Evolutionary conservation across 2,113 vertebrate genomes (phyloP), one percentile per base, ranked within the genome.

Genomic region (Brienomyrus longianalis): DNA sequence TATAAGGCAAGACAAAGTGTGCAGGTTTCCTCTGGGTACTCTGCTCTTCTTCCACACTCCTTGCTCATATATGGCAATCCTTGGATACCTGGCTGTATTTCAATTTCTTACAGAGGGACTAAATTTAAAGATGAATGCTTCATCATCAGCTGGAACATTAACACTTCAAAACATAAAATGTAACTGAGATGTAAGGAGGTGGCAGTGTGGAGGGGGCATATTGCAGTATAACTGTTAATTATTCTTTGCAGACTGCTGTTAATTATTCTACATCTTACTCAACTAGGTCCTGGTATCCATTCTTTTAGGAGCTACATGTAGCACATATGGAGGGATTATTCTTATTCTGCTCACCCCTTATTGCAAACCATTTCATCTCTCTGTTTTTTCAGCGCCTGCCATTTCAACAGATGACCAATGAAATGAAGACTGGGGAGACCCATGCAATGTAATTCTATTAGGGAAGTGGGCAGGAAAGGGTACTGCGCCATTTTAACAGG

Each of bases 341-440:
- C 66, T 90, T 86, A 90, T 85, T 90, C 80, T 70, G 77, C 77
- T 54, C 13, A 51, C 50, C 66, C 27, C 50, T 35, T 39, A 21
- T 80, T 88, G 89, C 88, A 91, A 35, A 70, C 77, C 89, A 66
- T 77, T 45, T 88, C 70, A 87, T 89, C 87, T 90, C 86, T 89
- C 89, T 77, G 47, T 87, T 89, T 88, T 70, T 86, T 48, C 59
- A 15, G 52, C 31, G 1, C 89, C 39, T 88, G 86, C 84, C 23
- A 48, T 87, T 23, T 87, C 86, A 92, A 91, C 91, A 93, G 90
- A 89, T 91, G 92, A 92, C 93, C 92, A 91, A 91, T 91, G 52
- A 48, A 80, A 48, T 27, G 84, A 88, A 90, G 74, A 87, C 83
- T 43, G 86, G 54, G 90, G 88, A 89, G 87, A 83, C 88, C 83